These are phyloP conservation scores for Tachina grossa DNA, from an alignment of 2,888 invertebrate species.

Conservation along the genomic window DNA sequence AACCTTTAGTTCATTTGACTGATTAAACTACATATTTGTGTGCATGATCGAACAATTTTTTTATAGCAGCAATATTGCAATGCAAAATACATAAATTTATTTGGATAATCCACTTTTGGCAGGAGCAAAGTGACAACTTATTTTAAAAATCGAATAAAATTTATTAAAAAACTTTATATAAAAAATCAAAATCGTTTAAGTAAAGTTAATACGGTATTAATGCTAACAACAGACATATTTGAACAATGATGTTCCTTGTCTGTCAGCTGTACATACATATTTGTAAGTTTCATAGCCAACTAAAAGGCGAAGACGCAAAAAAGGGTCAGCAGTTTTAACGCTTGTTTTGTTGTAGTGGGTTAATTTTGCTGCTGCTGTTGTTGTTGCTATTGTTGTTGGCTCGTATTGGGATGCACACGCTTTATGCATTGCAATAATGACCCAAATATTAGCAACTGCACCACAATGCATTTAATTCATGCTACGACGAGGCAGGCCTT, in stretches of 20 bases:
- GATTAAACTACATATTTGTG: too few relatives aligned
- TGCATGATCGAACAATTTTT: too few relatives aligned
- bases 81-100: too few relatives aligned
- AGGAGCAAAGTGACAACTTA: too few relatives aligned
- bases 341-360: conserved; percentile 30
- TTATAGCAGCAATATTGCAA: too few relatives aligned
- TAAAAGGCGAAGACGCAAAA: conserved; percentile 11
- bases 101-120: too few relatives aligned
- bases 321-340: conserved; percentile 50
- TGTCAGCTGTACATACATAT: conserved; percentile 1
- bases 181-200: too few relatives aligned
- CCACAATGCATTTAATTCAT: conserved; percentile 53
- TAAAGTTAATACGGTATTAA: background rate
- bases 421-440: conserved; percentile 69
- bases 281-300: conserved; percentile 41
- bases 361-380: background rate
- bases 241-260: conserved; percentile 20
- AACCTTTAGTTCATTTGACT: too few relatives aligned
- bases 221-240: background rate
- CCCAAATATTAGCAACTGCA: conserved; percentile 66
- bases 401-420: conserved; percentile 49
- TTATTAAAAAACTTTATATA: too few relatives aligned
- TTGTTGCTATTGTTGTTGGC: conserved; percentile 8
- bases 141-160: too few relatives aligned
- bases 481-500: conserved; percentile 36